phyloP scores from a whole-genome alignment of 2,888 invertebrate genomes.

The Melinaea marsaeus region DNA sequence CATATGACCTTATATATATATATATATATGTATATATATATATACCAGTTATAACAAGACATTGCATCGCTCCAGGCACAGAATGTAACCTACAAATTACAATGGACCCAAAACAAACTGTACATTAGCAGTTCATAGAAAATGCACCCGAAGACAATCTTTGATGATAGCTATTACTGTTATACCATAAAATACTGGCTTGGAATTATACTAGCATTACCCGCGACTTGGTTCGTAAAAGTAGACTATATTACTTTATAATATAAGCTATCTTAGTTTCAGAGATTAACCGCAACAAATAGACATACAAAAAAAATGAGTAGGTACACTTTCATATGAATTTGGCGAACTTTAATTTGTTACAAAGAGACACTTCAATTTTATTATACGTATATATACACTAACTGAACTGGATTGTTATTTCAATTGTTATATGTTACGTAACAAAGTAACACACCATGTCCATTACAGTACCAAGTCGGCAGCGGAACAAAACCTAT shows the following conservation, averaged over 20 bases:
- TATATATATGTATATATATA: not conserved
- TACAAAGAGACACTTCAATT: no score
- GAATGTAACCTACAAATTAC: conserved; percentile 16
- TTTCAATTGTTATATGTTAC: no score
- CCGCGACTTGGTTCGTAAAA: not conserved
- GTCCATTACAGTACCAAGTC: conserved; percentile 16
- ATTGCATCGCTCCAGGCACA: not conserved
- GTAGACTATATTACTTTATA: not conserved
- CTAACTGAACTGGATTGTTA: no score
- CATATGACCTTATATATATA: no score
- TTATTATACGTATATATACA: no score
- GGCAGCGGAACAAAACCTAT: conserved; percentile 51
- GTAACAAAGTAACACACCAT: no score
- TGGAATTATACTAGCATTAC: conserved; percentile 10
- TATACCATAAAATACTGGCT: conserved; percentile 31
- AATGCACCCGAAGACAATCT: conserved; percentile 45
- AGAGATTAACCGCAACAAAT: no score
- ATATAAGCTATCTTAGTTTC: conserved; percentile 31
- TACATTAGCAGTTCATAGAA: conserved; percentile 25
- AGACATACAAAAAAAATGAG: no score
- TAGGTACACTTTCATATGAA: no score
- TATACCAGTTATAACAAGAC: not conserved
- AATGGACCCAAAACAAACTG: conserved; percentile 30
- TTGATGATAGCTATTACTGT: conserved; percentile 61
- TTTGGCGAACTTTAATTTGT: no score